Evolutionary conservation across 2,888 invertebrate species (phyloP).

Genomic region (Automeris io): DNA sequence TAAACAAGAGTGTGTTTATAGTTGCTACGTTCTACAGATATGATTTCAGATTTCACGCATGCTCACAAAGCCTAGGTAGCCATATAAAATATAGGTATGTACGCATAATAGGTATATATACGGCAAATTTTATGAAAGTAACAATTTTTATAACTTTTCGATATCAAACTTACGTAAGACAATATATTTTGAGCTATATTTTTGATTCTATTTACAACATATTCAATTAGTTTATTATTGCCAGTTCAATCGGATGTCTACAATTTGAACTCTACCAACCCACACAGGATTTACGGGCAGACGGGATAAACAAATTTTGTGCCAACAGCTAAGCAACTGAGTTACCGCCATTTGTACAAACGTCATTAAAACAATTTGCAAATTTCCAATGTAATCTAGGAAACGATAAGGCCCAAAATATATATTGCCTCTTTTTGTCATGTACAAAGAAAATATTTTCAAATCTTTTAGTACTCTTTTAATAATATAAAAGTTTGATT

Average conservation of each 20-base stretch:
- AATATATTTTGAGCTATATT: neutral
- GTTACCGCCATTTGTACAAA: conserved; percentile 32
- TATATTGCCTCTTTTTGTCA: too few relatives aligned
- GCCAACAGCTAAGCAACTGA: conserved; percentile 42
- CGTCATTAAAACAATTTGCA: conserved; percentile 32
- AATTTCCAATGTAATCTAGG: conserved; percentile 14
- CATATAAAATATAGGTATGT: neutral
- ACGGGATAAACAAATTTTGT: conserved; percentile 51
- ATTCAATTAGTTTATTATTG: conserved; percentile 5
- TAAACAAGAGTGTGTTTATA: neutral
- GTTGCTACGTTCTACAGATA: neutral
- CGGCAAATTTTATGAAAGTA: neutral
- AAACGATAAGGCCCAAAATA: neutral
- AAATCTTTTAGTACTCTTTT: too few relatives aligned
- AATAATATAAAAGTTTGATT: too few relatives aligned
- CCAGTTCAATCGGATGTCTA: conserved; percentile 29
- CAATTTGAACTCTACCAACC: conserved; percentile 47
- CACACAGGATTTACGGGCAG: conserved; percentile 47
- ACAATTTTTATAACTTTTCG: neutral
- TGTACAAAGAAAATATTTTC: too few relatives aligned
- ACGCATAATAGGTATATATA: neutral
- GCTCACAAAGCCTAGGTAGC: neutral
- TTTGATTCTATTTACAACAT: neutral
- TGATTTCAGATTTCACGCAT: conserved; percentile 6
- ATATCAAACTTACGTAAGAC: neutral